Evolutionary conservation across 2,797 vertebrate species (phyloP).

Genomic region (Benthosema pterotum): DNA sequence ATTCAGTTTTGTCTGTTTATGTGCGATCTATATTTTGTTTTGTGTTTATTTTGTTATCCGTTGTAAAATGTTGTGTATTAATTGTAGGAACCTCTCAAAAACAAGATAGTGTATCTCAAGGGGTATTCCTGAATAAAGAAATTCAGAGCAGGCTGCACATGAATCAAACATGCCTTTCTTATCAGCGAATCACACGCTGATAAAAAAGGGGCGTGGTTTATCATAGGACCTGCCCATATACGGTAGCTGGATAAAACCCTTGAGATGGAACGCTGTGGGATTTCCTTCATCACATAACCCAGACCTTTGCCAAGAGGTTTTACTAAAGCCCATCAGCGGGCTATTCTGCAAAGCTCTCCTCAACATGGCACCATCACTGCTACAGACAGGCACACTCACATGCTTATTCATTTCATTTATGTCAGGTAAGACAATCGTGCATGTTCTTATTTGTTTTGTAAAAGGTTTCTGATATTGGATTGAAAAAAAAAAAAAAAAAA

Average conservation of each 20-base stretch:
- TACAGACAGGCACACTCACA: conserved; percentile 18
- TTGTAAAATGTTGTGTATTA: conserved; percentile 20
- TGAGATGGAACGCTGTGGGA: not conserved
- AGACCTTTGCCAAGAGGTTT: not conserved
- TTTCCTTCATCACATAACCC: too few relatives aligned
- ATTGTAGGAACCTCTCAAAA: not conserved
- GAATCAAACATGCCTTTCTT: conserved; percentile 22
- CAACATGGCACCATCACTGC: conserved; percentile 40
- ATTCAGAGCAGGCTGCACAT: conserved; percentile 14
- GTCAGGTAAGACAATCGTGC: conserved; percentile 44
- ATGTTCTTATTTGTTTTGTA: not conserved
- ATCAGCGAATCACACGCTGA: conserved; percentile 21
- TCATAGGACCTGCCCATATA: conserved; percentile 27
- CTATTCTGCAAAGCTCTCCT: not conserved
- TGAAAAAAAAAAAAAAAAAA: too few relatives aligned
- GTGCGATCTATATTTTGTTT: too few relatives aligned
- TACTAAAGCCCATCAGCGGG: not conserved
- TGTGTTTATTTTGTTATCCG: too few relatives aligned
- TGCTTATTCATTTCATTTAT: conserved; percentile 26
- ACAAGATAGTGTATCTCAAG: too few relatives aligned
- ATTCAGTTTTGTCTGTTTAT: too few relatives aligned
- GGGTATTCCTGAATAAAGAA: too few relatives aligned
- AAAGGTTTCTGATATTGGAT: not conserved
- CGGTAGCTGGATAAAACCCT: conserved; percentile 43
- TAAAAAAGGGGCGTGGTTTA: conserved; percentile 32